Conservation (phyloP, 1,140 invertebrate species). For the Drosophila equinoxialis region DNA sequence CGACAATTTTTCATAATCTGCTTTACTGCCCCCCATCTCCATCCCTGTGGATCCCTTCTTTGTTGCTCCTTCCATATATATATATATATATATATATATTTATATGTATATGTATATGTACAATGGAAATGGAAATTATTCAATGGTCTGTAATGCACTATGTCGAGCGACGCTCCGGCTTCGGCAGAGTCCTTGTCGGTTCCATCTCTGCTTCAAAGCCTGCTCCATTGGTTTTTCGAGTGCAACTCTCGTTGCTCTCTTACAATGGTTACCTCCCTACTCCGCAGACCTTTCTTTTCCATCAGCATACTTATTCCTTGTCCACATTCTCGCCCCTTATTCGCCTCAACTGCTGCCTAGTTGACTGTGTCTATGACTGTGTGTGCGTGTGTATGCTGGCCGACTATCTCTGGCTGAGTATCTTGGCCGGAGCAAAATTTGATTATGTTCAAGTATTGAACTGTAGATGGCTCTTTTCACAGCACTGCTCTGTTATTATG, state of each 20-base stretch:
- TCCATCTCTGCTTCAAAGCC: conserved; percentile 46
- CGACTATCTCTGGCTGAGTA: conserved; percentile 63
- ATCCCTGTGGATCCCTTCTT: conserved; percentile 2
- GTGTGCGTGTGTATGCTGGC: conserved; percentile 31
- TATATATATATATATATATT: no score
- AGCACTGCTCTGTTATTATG: conserved; percentile 14
- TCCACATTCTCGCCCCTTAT: conserved; percentile 65
- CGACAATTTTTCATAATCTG: conserved; percentile 83
- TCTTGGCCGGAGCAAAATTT: conserved; percentile 69
- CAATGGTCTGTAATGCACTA: conserved; percentile 81
- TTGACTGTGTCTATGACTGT: conserved; percentile 72
- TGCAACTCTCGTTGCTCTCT: conserved; percentile 53
- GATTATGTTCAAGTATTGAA: conserved; percentile 80
- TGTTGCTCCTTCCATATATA: no score
- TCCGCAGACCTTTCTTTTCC: conserved; percentile 15
- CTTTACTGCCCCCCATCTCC: conserved; percentile 41
- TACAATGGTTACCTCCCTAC: conserved; percentile 13
- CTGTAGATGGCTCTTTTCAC: conserved; percentile 64
- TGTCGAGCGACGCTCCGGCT: conserved; percentile 33
- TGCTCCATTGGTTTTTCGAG: conserved; percentile 72
- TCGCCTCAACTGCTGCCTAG: conserved; percentile 73
- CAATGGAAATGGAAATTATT: conserved; percentile 83
- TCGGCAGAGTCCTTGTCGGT: conserved; percentile 7
- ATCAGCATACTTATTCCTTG: conserved; percentile 28
- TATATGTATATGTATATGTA: conserved; percentile 40